A percentile compares a stretch with the other conserved stretches of the same genome.
These are phyloP conservation scores for Diaphora mendica DNA, from an alignment of 2,888 invertebrate species.

Conservation along the genomic window DNA sequence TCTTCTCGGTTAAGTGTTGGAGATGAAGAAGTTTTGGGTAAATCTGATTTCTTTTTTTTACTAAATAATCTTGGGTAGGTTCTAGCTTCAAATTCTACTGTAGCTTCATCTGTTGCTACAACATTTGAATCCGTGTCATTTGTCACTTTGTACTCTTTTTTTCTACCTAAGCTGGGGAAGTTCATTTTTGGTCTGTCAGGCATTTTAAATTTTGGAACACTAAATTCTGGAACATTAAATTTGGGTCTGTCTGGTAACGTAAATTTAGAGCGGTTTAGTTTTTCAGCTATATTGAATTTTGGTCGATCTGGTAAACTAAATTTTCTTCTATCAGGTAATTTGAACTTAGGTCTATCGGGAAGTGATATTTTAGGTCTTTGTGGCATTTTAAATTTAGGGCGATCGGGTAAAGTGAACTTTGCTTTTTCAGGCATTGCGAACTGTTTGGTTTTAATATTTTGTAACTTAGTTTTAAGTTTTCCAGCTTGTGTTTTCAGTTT, in stretches of 20 bases:
- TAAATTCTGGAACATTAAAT: slow-evolving; percentile 80
- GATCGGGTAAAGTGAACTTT: slow-evolving; percentile 86
- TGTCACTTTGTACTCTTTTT: slow-evolving; percentile 76
- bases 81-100: slow-evolving; percentile 90
- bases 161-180: slow-evolving; percentile 88
- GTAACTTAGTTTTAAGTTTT: slow-evolving; percentile 89
- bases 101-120: slow-evolving; percentile 79
- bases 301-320: slow-evolving; percentile 89
- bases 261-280: slow-evolving; percentile 87
- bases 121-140: slow-evolving; percentile 73
- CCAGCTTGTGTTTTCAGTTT: slow-evolving; percentile 90
- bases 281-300: slow-evolving; percentile 85
- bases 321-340: slow-evolving; percentile 87
- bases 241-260: slow-evolving; percentile 87
- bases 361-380: slow-evolving; percentile 85
- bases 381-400: slow-evolving; percentile 81
- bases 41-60: slow-evolving; percentile 77
- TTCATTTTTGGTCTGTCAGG: slow-evolving; percentile 88
- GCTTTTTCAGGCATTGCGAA: slow-evolving; percentile 85
- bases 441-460: slow-evolving; percentile 87
- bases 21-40: slow-evolving; percentile 84
- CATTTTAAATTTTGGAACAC: slow-evolving; percentile 84
- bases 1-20: slow-evolving; percentile 83
- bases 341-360: slow-evolving; percentile 87
- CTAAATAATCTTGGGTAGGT: slow-evolving; percentile 92